These are phyloP conservation scores for Heterochromis multidens DNA, from an alignment of 2,113 vertebrate species.

Conservation along the genomic window DNA sequence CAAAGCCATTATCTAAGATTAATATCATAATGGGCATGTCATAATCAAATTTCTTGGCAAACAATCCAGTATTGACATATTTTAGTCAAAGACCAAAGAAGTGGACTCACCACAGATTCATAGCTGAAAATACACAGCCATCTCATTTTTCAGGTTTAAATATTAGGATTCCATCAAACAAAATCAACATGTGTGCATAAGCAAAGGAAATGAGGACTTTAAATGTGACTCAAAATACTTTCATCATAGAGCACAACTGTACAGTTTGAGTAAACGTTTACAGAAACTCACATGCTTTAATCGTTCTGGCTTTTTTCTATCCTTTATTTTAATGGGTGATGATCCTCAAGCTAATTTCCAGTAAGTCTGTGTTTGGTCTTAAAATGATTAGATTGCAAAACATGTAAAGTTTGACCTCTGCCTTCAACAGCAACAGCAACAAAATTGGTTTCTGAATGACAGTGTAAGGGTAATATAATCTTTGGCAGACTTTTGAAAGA, in stretches of 20 bases:
- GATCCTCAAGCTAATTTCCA: not conserved
- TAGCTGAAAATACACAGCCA: not conserved
- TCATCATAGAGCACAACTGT: not conserved
- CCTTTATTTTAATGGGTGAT: not conserved
- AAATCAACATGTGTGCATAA: not conserved
- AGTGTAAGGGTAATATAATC: not conserved
- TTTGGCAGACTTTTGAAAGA: not conserved
- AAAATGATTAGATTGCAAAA: not conserved
- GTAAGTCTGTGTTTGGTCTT: not conserved
- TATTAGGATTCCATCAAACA: conserved; percentile 20
- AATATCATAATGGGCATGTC: not conserved
- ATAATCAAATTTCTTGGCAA: not conserved
- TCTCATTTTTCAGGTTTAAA: not conserved
- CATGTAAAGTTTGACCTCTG: not conserved
- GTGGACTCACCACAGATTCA: not conserved
- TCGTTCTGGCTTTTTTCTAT: not conserved
- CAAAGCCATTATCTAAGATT: not conserved
- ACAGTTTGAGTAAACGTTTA: conserved; percentile 6
- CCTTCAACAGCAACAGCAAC: not conserved
- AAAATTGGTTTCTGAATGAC: conserved; percentile 1
- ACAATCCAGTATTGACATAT: not conserved
- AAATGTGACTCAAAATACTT: not conserved
- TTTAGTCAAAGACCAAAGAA: not conserved
- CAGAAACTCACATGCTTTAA: not conserved
- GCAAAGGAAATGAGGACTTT: not conserved